Evolutionary conservation across 2,888 invertebrate genomes (phyloP).

Genomic region (Polyploca ridens): DNA sequence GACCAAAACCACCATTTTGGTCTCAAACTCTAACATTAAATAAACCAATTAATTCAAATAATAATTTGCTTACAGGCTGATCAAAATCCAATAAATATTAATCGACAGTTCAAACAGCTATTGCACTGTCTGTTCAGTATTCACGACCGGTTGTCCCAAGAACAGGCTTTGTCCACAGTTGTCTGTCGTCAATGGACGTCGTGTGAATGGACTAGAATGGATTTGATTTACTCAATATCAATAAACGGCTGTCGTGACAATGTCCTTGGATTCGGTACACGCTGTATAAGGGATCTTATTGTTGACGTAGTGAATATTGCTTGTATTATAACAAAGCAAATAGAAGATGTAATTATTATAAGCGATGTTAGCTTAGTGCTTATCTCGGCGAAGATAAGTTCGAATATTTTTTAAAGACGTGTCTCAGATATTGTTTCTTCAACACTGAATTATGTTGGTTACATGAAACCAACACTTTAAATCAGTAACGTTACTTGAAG

Average conservation of each 20-base stretch:
- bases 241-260: constrained; percentile 21
- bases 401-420: no score
- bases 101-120: constrained; percentile 8
- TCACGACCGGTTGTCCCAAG: constrained; percentile 18
- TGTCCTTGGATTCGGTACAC: background rate
- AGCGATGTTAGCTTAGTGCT: no score
- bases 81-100: background rate
- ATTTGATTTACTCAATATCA: constrained; percentile 55
- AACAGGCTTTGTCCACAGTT: constrained; percentile 20
- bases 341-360: no score
- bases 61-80: background rate
- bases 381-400: no score
- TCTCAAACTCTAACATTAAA: no score
- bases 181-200: constrained; percentile 31
- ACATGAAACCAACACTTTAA: no score
- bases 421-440: no score
- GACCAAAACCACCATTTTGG: no score
- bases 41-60: no score
- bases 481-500: no score
- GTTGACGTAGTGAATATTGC: background rate
- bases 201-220: constrained; percentile 44
- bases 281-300: constrained; percentile 1
- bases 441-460: no score
- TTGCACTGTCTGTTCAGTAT: background rate
- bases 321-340: no score